Evolutionary conservation across 2,113 vertebrate species (phyloP).

Genomic region (Nycticorax nycticorax): DNA sequence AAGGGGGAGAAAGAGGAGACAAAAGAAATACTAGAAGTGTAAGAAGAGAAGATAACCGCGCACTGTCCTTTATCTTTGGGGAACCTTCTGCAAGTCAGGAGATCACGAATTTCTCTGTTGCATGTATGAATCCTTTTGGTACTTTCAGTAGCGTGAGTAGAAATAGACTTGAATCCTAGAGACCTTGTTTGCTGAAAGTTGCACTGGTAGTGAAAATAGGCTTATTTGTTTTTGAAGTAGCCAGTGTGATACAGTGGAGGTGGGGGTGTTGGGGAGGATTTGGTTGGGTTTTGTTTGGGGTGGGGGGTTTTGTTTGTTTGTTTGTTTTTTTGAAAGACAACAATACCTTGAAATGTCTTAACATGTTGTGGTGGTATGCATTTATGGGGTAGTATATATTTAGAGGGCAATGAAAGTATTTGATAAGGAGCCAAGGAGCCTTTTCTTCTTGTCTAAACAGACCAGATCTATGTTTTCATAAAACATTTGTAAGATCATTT

Average conservation of each 20-base stretch:
- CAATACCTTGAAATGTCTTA: neutral
- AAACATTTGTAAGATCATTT: neutral
- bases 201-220: neutral
- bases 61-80: neutral
- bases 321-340: neutral
- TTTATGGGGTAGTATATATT: neutral
- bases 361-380: neutral
- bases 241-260: neutral
- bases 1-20: neutral
- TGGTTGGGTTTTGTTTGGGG: neutral
- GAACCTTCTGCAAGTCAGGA: neutral
- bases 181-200: neutral
- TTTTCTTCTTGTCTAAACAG: neutral
- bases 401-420: neutral
- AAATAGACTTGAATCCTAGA: neutral
- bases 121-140: neutral
- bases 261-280: neutral
- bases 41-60: neutral
- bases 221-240: neutral
- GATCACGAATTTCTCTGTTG: neutral
- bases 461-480: neutral
- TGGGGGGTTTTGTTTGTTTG: too few relatives aligned
- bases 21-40: neutral
- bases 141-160: neutral
- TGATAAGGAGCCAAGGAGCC: neutral